Conservation (phyloP, 2,113 vertebrate genomes). For the Larimichthys crocea region DNA sequence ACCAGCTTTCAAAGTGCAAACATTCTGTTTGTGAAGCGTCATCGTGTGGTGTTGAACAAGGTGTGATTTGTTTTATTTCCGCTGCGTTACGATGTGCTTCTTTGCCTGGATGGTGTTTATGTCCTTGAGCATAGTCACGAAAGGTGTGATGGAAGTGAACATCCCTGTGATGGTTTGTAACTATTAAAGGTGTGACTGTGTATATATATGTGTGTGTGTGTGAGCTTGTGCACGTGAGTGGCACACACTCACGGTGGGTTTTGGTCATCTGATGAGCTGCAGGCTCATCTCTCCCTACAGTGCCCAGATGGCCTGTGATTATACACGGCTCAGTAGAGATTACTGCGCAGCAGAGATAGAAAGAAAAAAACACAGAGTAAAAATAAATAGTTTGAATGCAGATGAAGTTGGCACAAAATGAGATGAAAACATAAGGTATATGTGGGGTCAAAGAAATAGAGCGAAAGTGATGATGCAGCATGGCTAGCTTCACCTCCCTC, state of each 20-base stretch:
- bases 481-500: not conserved
- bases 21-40: not conserved
- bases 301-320: conserved; percentile 85
- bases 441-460: conserved; percentile 10
- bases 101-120: conserved; percentile 6
- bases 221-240: not conserved
- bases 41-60: conserved; percentile 3
- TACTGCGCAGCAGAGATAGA: conserved; percentile 68
- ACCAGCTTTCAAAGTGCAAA: conserved; percentile 9
- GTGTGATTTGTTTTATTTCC: conserved; percentile 28
- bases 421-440: conserved; percentile 22
- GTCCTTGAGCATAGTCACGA: conserved; percentile 39
- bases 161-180: conserved; percentile 42
- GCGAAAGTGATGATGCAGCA: not conserved
- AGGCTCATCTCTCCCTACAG: conserved; percentile 76
- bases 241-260: conserved; percentile 41
- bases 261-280: conserved; percentile 79
- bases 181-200: conserved; percentile 63
- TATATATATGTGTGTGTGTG: conserved; percentile 10
- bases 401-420: conserved; percentile 33
- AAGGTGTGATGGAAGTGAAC: conserved; percentile 46
- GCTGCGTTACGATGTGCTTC: not conserved
- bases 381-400: conserved; percentile 63
- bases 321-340: conserved; percentile 81
- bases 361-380: conserved; percentile 50